Evolutionary conservation across 1,140 invertebrate species (phyloP), one percentile per base, ranked within the genome.

Genomic region (Alviniconcha marisindica): DNA sequence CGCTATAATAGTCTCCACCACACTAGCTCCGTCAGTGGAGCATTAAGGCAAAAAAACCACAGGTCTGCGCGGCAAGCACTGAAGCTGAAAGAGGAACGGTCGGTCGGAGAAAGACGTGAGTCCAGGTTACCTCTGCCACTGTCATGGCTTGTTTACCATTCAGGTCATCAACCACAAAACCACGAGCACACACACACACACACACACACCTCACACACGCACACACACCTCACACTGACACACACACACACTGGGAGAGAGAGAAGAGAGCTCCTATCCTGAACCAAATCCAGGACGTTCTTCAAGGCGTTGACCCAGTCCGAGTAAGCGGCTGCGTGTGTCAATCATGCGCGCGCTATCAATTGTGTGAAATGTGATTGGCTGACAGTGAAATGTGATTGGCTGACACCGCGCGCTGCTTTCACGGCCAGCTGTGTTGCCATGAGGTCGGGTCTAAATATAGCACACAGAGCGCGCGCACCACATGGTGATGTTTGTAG

Each of bases 401-500:
- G 73, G 73, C 40, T 76, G 73, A 76, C 73, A 76, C 21, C 42
- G 40, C 73, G 73, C 73, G 73, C 42, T 31, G 73, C 73, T 40
- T 76, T 76, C 73, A 76, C 38, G 73, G 73, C 73, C 44, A 76
- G 28, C 40, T 76, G 73, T 48, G 73, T 76, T 76, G 44, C 73
- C 73, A 76, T 76, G 73, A 76, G 73, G 73, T 76, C 73, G 73
- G 73, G 73, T 76, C 73, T 76, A 76, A 76, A 76, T 76, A 51
- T 76, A 76, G 73, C 73, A 48, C 21, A 10, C 28, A 36, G 24
- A 24, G 73, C 73, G 73, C 33, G 73, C 73, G n/a, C 24, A 40
- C 42, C 73, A 76, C 44, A 54, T 76, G 73, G 73, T 33, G 73
- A 51, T 76, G 73, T 76, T 76, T 76, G 73, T n/a, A 76, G 73